phyloP scores from a whole-genome alignment of 1,140 invertebrate genomes.

The Trichoplusia ni region DNA sequence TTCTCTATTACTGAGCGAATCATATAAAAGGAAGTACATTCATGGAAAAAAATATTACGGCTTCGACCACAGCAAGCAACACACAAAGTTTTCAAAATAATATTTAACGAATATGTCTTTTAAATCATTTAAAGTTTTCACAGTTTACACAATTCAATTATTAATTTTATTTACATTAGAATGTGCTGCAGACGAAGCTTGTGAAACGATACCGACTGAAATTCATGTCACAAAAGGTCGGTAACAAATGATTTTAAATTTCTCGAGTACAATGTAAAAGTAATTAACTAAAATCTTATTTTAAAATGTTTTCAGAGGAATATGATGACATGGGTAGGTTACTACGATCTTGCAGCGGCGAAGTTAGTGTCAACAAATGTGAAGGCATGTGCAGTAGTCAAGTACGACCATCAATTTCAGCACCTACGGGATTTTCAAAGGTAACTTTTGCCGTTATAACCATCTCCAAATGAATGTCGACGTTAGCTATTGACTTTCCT shows the following conservation, averaged over 20 bases:
- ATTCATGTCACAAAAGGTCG: constrained; percentile 76
- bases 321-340: constrained; percentile 91
- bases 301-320: constrained; percentile 85
- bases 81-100: not conserved
- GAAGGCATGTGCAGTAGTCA: constrained; percentile 95
- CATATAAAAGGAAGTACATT: constrained; percentile 28
- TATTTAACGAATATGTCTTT: constrained; percentile 15
- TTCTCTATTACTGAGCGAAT: not conserved
- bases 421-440: constrained; percentile 94
- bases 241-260: too few species aligned
- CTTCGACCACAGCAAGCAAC: not conserved
- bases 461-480: not conserved
- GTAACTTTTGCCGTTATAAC: constrained; percentile 72
- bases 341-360: constrained; percentile 92
- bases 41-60: not conserved
- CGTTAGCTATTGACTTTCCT: not conserved
- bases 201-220: constrained; percentile 69
- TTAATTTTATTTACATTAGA: constrained; percentile 38
- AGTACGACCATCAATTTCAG: constrained; percentile 93
- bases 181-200: constrained; percentile 62
- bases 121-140: constrained; percentile 23
- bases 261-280: too few species aligned
- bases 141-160: constrained; percentile 37
- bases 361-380: constrained; percentile 93
- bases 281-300: too few species aligned